Evolutionary conservation across 2,888 invertebrate species (phyloP), one percentile per base, ranked within the genome.

Genomic region (Pseudococcus jackbeardsleyi): DNA sequence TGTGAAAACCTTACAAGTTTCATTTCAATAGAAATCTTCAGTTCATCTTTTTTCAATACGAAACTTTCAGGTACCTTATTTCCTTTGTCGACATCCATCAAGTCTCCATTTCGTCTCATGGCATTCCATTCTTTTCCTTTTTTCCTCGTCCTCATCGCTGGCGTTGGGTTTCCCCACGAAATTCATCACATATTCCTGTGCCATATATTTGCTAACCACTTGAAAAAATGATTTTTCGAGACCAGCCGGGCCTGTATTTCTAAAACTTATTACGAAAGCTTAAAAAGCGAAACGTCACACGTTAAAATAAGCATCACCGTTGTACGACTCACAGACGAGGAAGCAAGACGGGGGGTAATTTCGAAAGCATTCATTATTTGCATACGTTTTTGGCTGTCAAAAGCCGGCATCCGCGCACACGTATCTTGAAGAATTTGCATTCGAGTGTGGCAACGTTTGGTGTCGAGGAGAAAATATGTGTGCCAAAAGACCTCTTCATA

Each of bases 321-420:
- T 12, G 8, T 54, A 54, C 54, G 54, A n/a, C 15, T 0, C n/a
- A 0, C 9, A 42, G 42, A 42, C 5, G 42, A 9, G 6, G 42
- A 0, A 9, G 42, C 8, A 9, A 8, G 8, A 5, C 5, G 0
- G 0, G 68, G 19, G 68, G 68, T 68, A 68, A 68, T 68, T 68
- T 68, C 15, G 9, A 68, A 68, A 68, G 54, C 68, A 68, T 68
- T 26, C 68, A 68, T 68, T 68, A 68, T 68, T 68, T 68, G 68
- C 68, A 68, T 68, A 68, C 68, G 26, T 68, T 68, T 68, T 68
- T 54, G 68, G 68, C 68, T 68, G 68, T 68, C 68, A 68, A 68
- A 68, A 50, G 48, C n/a, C 54, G 54, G n/a, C 54, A 54, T n/a
- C n/a, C 54, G 54, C 54, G n/a, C n/a, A n/a, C 68, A 68, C 26